A percentile compares a stretch with the other conserved stretches of the same genome.
Conservation (phyloP, 2,113 vertebrate genomes). For the Paramormyrops kingsleyae region DNA sequence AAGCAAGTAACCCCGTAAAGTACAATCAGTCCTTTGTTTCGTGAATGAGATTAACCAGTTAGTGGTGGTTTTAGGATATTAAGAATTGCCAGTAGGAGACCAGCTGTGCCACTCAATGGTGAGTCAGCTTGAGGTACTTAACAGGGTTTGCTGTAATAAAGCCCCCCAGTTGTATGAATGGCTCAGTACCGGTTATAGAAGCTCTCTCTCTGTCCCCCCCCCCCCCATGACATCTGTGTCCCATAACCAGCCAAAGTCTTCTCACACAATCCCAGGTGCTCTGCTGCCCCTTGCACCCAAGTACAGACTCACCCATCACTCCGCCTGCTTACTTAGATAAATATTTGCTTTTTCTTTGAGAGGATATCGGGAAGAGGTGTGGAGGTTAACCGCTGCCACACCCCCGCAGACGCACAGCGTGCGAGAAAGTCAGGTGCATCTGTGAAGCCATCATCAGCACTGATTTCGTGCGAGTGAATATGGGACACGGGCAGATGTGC, state of each 20-base stretch:
- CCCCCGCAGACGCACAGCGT: background rate
- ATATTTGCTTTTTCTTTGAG: slow-evolving; percentile 9
- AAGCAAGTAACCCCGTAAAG: background rate
- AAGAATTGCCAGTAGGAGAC: background rate
- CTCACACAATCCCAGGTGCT: slow-evolving; percentile 1
- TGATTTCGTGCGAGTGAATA: background rate
- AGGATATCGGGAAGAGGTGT: background rate
- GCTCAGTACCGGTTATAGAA: background rate
- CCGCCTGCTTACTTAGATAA: background rate
- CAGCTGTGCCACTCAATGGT: background rate
- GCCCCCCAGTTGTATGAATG: background rate
- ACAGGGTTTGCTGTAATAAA: background rate
- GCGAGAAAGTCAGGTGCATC: background rate
- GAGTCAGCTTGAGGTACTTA: background rate
- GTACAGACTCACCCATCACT: background rate
- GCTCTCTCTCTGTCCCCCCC: too few relatives aligned
- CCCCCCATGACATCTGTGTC: slow-evolving; percentile 35
- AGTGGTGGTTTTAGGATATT: background rate
- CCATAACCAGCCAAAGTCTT: slow-evolving; percentile 7
- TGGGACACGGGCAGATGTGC: background rate
- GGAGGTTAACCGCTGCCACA: background rate
- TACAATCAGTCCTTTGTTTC: background rate
- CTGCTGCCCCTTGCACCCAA: background rate
- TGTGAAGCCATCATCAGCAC: background rate
- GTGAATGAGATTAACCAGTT: background rate